Percentiles rank a stretch among this genome's conserved stretches.
Evolutionary conservation across 1,140 invertebrate species (phyloP).

Genomic region (Nephotettix cincticeps): DNA sequence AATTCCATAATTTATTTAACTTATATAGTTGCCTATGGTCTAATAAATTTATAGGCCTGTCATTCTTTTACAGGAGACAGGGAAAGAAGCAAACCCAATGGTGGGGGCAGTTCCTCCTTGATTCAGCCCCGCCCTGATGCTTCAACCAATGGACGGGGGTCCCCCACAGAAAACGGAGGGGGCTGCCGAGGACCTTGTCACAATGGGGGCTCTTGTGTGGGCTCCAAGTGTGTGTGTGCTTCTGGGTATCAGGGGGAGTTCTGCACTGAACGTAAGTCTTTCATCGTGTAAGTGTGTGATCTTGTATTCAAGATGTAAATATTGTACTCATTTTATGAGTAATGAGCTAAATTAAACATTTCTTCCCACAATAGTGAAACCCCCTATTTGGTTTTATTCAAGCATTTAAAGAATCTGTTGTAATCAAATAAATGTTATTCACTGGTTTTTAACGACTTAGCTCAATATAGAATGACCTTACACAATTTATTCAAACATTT

Average conservation of each 20-base stretch:
- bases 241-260: constrained; percentile 73
- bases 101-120: background rate
- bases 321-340: too few relatives aligned
- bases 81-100: background rate
- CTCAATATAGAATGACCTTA: too few relatives aligned
- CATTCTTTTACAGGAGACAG: background rate
- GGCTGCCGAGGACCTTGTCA: constrained; percentile 62
- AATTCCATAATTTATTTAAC: too few relatives aligned
- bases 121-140: background rate
- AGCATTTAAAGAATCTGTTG: too few relatives aligned
- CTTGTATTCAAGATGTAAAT: too few relatives aligned
- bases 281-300: too few relatives aligned
- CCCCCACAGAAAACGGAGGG: background rate
- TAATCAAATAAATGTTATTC: too few relatives aligned
- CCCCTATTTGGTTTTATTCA: too few relatives aligned
- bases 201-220: constrained; percentile 73
- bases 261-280: constrained; percentile 72
- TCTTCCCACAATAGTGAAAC: too few relatives aligned
- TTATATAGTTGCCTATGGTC: background rate
- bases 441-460: too few relatives aligned
- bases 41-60: constrained; percentile 22
- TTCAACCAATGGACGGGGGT: background rate
- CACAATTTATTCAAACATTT: too few relatives aligned
- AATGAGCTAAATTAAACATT: too few relatives aligned
- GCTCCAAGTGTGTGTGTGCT: constrained; percentile 69